Evolutionary conservation across 2,797 vertebrate genomes (phyloP), one percentile per base, ranked within the genome.

Genomic region (Astyanax mexicanus): DNA sequence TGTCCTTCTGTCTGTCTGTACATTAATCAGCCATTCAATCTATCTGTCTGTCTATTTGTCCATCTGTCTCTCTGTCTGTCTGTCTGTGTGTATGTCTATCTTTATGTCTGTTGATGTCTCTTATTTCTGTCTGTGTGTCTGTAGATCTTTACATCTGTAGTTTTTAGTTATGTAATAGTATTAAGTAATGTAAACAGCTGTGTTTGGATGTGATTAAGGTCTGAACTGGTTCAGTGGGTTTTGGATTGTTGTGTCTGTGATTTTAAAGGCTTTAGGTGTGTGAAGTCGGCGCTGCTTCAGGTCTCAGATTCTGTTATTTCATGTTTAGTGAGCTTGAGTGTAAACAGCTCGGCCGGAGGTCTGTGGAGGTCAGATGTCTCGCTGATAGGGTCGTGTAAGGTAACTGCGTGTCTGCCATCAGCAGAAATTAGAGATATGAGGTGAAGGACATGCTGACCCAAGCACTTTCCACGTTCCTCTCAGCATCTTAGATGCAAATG

Each of bases 371-470:
- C 80, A 72, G 38, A 65, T 76, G 68, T 75, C 10, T 6, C 45
- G 51, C 9, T 72, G 21, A 54, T 54, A 74, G 72, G 74, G 69
- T 76, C 69, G 44, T 35, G 19, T 23, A 42, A n/a, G 40, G 17
- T 74, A 64, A 68, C 42, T 37, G 62, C 19, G 13, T 10, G 74
- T 77, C 42, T 81, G 69, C 66, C 44, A 19, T 79, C 80, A 76
- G 76, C 81, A 77, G 74, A 77, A 70, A 45, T 69, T 19, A 10
- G 58, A 45, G 77, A 67, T 64, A 58, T 23, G 38, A 74, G 44
- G 74, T 72, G 69, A 80, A 80, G 78, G 75, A 74, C 78, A 37
- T 70, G 77, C 81, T 58, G 74, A 74, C 66, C 13, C 55, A 67
- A 75, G 74, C 81, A 72, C 51, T 74, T 80, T 80, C 32, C 67